Evolutionary conservation across 1,140 invertebrate species (phyloP), one percentile per base, ranked within the genome.

Genomic region (Kradibia gibbosae): DNA sequence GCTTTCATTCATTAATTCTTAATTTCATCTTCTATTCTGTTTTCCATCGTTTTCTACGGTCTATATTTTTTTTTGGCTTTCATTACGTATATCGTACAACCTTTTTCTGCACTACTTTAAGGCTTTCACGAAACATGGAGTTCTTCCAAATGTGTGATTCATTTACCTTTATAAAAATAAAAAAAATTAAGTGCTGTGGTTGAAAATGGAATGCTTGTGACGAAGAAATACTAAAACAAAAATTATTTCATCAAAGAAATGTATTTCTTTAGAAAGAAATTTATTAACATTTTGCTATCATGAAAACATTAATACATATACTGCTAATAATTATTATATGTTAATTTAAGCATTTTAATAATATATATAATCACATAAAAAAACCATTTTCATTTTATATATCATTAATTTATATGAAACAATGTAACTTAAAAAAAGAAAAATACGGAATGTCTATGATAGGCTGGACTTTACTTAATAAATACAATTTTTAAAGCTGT

Each of bases 141-240:
- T 45, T 42, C 22, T 15, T 45, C 22, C 36, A 42, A 70, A 39
- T 70, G 39, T 70, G 39, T 70, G 22, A 72, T 72, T 72, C 42
- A 72, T 72, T 72, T 25, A 5, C n/a, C 0, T 50, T 72, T 72
- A 50, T 71, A 72, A 72, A 72, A 72, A 72, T 72, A 71, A 48
- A 72, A 72, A 7, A 25, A 48, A 48, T 48, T 13, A 65, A 65
- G 31, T 31, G 4, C 17, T 1, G 45, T 42, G 36, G 4, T 22
- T 42, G 22, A 42, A 67, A 67, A n/a, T 67, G 22, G 1, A 67
- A 22, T 67, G 22, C 42, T 42, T 67, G 20, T 39, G n/a, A 42
- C 42, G n/a, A 45, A 70, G 17, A 70, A 70, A 25, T 45, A 13
- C n/a, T 25, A 13, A 25, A 70, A 78, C 25, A 4, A n/a, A 1